Percentiles rank a stretch among this genome's conserved stretches.
Evolutionary conservation across 2,888 invertebrate species (phyloP).

Genomic region (Hyppa rectilinea): DNA sequence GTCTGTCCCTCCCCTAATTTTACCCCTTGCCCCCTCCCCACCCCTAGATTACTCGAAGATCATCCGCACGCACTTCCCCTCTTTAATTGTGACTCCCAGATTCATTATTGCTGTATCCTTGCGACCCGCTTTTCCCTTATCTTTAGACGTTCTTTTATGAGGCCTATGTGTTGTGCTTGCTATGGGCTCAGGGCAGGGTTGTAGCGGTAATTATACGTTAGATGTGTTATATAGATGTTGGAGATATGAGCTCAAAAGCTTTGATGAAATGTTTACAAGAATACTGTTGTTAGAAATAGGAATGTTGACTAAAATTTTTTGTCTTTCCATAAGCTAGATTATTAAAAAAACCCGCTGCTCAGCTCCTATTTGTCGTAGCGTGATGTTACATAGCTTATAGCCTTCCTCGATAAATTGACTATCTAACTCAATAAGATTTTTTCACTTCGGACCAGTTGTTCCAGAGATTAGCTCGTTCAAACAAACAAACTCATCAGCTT

Average conservation of each 20-base stretch:
- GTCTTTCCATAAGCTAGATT: no score
- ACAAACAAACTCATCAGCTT: no score
- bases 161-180: slow-evolving; percentile 35
- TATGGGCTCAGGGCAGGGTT: slow-evolving; percentile 33
- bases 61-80: slow-evolving; percentile 88
- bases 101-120: slow-evolving; percentile 89
- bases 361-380: no score
- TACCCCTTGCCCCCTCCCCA: slow-evolving; percentile 65
- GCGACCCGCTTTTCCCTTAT: slow-evolving; percentile 86
- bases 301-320: no score
- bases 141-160: slow-evolving; percentile 76
- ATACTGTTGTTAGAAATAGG: neutral
- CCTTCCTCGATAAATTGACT: no score
- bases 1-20: slow-evolving; percentile 59
- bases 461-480: no score
- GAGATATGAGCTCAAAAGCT: slow-evolving; percentile 17
- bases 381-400: no score
- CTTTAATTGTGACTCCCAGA: slow-evolving; percentile 89
- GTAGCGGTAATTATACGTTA: slow-evolving; percentile 38
- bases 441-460: no score
- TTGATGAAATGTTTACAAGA: neutral
- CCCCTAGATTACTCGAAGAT: slow-evolving; percentile 87
- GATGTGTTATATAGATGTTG: slow-evolving; percentile 26
- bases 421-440: no score
- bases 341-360: no score